Evolutionary conservation across 2,888 invertebrate genomes (phyloP).

Genomic region (Glyphotaelius pellucidus): DNA sequence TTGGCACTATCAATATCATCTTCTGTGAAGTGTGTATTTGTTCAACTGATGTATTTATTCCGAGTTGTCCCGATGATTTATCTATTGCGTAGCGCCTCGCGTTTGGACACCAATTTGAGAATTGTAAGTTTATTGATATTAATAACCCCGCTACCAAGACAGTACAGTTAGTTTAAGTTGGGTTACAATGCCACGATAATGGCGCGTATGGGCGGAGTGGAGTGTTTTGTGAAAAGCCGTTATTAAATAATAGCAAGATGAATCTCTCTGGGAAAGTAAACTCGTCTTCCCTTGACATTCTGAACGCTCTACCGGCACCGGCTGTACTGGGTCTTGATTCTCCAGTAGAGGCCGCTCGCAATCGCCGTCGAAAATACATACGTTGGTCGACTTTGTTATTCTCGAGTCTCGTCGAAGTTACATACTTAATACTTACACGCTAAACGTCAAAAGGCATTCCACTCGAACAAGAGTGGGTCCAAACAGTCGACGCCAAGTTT

Average conservation of each 20-base stretch:
- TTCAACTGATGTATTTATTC: too few species aligned
- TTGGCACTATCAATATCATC: not conserved
- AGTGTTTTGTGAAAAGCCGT: not conserved
- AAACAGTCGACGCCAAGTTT: too few species aligned
- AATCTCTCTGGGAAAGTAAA: slow-evolving; percentile 7
- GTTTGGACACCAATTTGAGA: not conserved
- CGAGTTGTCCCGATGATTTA: not conserved
- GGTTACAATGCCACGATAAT: too few species aligned
- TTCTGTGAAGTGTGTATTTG: too few species aligned
- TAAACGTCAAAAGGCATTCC: too few species aligned
- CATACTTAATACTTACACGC: too few species aligned
- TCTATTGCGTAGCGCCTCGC: not conserved
- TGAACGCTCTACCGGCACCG: not conserved
- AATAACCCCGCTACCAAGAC: not conserved
- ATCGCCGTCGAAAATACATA: too few species aligned
- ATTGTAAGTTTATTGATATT: slow-evolving; percentile 10
- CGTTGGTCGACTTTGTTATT: too few species aligned
- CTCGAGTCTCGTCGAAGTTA: too few species aligned
- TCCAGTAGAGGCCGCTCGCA: too few species aligned
- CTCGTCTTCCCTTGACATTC: slow-evolving; percentile 15
- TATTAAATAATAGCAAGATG: slow-evolving; percentile 26
- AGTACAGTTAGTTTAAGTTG: not conserved
- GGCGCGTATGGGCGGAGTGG: not conserved
- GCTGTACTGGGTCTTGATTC: too few species aligned
- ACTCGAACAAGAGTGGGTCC: too few species aligned